Evolutionary conservation across 2,113 vertebrate genomes (phyloP), one percentile per base, ranked within the genome.

Genomic region (Carassius gibelio): DNA sequence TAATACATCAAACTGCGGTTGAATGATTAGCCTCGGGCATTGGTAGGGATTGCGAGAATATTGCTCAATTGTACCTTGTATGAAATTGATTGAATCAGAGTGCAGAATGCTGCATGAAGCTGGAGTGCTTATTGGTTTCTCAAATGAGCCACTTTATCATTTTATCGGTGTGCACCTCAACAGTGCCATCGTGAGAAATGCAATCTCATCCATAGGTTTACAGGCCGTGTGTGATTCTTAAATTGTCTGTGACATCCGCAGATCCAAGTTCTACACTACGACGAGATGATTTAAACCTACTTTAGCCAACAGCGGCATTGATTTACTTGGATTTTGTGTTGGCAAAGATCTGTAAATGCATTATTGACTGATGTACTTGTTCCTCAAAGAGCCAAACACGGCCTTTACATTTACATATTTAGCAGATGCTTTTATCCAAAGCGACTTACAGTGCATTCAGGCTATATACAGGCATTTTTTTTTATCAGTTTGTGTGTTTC

Each of bases 91-190:
- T 82, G 82, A 86, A 86, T 88, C 82, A 82, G 77, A 82, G 14
- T 64, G 36, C 75, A 86, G 84, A 61, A 86, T 75, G 84, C 82
- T 86, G 85, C 68, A 75, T 71, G 75, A 85, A 66, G 59, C 72
- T 83, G 55, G 64, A 79, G 81, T 81, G 85, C 71, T 84, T 88
- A 88, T 88, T 88, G 87, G 82, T 84, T 88, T 88, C 84, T 83
- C 19, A 84, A 86, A 86, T 88, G 81, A 86, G 84, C 69, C 71
- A 86, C 87, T 84, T 80, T 85, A 81, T 85, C 84, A 85, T 81
- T 64, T 79, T 85, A 85, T 81, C 77, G 50, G 52, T 30, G 64
- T 55, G 36, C 55, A 72, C 55, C 77, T 81, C 66, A 34, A 81
- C 55, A 57, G 19, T 48, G 76, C 50, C 69, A 81, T 84, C 82